A percentile compares a stretch with the other conserved stretches of the same genome.
phyloP scores from a whole-genome alignment of 2,888 invertebrate genomes.

The Agrotis exclamationis region DNA sequence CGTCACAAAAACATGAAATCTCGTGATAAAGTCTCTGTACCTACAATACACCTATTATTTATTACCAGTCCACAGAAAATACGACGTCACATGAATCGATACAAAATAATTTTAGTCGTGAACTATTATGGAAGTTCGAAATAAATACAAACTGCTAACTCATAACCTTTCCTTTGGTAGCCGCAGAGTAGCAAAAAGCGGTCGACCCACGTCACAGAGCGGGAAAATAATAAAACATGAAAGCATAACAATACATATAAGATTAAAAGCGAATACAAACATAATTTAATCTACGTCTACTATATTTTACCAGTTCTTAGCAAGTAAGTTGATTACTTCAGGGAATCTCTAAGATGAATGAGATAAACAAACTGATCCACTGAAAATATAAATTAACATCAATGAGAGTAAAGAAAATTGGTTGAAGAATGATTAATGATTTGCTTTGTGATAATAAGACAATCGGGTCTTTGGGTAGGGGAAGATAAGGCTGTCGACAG shows the following conservation, averaged over 20 bases:
- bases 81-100: constrained; percentile 2
- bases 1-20: no score
- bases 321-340: constrained; percentile 76
- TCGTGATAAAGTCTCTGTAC: background rate
- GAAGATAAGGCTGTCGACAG: constrained; percentile 35
- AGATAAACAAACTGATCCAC: constrained; percentile 71
- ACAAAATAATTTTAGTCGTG: constrained; percentile 33
- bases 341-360: constrained; percentile 76
- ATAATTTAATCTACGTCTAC: constrained; percentile 69
- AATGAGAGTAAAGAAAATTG: constrained; percentile 56
- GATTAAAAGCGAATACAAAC: constrained; percentile 63
- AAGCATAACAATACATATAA: constrained; percentile 63
- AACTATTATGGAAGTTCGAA: constrained; percentile 27
- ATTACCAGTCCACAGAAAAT: constrained; percentile 9
- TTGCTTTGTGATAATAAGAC: constrained; percentile 53
- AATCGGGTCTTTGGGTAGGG: constrained; percentile 38
- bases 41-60: constrained; percentile 17
- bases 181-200: constrained; percentile 45
- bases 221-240: constrained; percentile 54
- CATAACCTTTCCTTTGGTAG: constrained; percentile 33
- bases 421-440: constrained; percentile 63
- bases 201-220: constrained; percentile 50
- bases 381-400: constrained; percentile 69
- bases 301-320: constrained; percentile 74
- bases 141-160: constrained; percentile 42